These are phyloP conservation scores for Drosophila sp. DNA, from an alignment of 1,140 invertebrate genomes.

Conservation along the genomic window DNA sequence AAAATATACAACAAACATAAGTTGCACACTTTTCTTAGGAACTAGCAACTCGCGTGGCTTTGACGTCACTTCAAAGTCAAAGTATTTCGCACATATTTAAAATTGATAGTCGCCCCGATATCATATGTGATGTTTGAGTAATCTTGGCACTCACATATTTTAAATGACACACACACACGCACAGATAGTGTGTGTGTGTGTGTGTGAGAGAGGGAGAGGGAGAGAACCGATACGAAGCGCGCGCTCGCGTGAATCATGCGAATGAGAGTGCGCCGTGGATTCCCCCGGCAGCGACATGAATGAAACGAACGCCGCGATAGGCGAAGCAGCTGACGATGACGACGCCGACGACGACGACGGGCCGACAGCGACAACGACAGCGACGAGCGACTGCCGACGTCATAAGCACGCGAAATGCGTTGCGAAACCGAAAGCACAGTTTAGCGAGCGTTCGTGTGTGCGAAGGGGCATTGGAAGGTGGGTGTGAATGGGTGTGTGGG, in stretches of 20 bases:
- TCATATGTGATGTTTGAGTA: conserved; percentile 24
- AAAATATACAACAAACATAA: background rate
- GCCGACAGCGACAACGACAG: conserved; percentile 27
- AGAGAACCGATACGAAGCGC: conserved; percentile 24
- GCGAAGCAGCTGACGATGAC: conserved; percentile 29
- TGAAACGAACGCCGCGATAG: conserved; percentile 55
- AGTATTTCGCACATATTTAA: conserved; percentile 47
- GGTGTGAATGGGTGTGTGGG: background rate
- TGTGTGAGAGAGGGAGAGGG: background rate
- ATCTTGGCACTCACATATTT: conserved; percentile 2
- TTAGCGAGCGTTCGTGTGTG: conserved; percentile 5
- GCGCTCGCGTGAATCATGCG: conserved; percentile 47
- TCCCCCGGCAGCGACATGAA: conserved; percentile 62
- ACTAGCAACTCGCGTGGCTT: conserved; percentile 40
- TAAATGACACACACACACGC: background rate
- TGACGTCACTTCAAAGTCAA: conserved; percentile 55
- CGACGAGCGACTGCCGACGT: conserved; percentile 30
- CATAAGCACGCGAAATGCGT: conserved; percentile 23
- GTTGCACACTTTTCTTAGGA: conserved; percentile 5
- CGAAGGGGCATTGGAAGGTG: background rate
- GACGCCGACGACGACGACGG: conserved; percentile 20
- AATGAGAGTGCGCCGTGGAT: conserved; percentile 49
- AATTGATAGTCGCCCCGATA: conserved; percentile 10
- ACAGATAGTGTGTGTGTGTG: background rate
- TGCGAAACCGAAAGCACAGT: conserved; percentile 44